A percentile compares a stretch with the other conserved stretches of the same genome.
These are phyloP conservation scores for Monochamus saltuarius DNA, from an alignment of 1,140 invertebrate species.

Conservation along the genomic window DNA sequence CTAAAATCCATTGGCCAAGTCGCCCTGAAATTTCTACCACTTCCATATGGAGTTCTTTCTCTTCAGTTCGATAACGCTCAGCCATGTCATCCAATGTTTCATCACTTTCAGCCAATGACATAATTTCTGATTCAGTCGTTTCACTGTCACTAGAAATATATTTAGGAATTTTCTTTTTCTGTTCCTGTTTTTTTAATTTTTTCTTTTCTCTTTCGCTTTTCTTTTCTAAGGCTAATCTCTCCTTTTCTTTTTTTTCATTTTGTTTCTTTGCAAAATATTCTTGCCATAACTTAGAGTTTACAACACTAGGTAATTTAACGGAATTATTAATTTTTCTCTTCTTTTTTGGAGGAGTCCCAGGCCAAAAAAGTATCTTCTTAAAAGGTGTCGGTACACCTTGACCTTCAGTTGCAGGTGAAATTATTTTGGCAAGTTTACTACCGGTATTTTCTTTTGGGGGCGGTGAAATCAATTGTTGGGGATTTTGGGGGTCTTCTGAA, in stretches of 20 bases:
- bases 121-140: no score
- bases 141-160: no score
- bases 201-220: not conserved
- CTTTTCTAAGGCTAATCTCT: not conserved
- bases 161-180: not conserved
- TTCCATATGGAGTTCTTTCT: no score
- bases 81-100: no score
- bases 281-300: not conserved
- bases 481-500: no score
- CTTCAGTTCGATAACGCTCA: no score
- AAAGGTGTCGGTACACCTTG: not conserved
- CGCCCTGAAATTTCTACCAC: no score
- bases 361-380: conserved; percentile 1
- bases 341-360: not conserved
- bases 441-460: not conserved
- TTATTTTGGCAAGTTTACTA: not conserved
- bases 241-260: not conserved
- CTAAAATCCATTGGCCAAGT: no score
- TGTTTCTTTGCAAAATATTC: not conserved
- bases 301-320: not conserved
- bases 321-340: not conserved
- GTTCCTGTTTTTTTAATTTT: not conserved
- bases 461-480: not conserved
- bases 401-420: not conserved
- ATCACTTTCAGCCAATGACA: no score